phyloP scores from a whole-genome alignment of 2,888 invertebrate species.

The Pristionchus japonicus region DNA sequence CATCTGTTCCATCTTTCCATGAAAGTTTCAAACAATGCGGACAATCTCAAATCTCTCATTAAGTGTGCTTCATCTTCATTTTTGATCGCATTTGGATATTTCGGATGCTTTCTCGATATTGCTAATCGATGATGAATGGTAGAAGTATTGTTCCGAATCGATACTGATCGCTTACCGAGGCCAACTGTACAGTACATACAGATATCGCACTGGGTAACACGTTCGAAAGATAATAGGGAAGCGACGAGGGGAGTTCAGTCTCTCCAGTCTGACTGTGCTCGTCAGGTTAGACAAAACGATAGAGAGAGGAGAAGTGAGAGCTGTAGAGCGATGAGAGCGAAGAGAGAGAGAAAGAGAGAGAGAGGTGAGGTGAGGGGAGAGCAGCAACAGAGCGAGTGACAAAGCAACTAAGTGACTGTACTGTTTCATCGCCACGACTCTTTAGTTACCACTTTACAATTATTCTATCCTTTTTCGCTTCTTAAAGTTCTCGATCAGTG shows the following conservation, averaged over 20 bases:
- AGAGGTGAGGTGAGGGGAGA: neutral
- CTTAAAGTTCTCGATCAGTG: neutral
- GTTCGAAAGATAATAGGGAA: conserved; percentile 35
- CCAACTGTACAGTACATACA: neutral
- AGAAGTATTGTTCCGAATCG: too few relatives aligned
- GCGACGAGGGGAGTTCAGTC: neutral
- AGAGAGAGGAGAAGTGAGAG: neutral
- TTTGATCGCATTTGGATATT: too few relatives aligned
- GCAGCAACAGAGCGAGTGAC: neutral
- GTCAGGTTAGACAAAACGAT: too few relatives aligned
- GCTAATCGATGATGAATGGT: neutral
- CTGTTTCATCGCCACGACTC: neutral
- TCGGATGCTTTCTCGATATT: too few relatives aligned
- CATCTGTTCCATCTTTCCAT: neutral
- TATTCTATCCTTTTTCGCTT: neutral
- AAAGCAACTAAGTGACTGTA: conserved; percentile 34
- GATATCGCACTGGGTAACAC: neutral
- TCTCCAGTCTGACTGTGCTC: too few relatives aligned
- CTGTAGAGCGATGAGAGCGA: neutral
- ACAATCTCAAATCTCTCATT: too few relatives aligned
- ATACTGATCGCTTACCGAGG: too few relatives aligned
- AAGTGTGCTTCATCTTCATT: too few relatives aligned
- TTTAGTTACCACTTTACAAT: neutral
- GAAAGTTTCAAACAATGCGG: too few relatives aligned
- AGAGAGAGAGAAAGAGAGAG: too few relatives aligned